A percentile compares a stretch with the other conserved stretches of the same genome.
phyloP scores from a whole-genome alignment of 2,113 vertebrate genomes.

The Cairina moschata region DNA sequence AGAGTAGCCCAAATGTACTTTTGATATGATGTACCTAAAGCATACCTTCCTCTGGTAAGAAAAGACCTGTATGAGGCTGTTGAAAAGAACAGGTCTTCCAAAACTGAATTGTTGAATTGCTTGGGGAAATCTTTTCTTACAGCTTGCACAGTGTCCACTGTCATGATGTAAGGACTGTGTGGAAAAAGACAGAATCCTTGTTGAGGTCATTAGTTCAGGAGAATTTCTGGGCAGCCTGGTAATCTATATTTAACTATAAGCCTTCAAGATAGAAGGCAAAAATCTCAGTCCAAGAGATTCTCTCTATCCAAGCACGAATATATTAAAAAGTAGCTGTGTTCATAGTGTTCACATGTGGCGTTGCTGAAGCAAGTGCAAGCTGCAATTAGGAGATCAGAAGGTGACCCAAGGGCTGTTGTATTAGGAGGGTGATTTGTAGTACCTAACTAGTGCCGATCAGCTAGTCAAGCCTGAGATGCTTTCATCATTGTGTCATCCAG shows the following conservation, averaged over 20 bases:
- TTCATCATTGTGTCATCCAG: slow-evolving; percentile 28
- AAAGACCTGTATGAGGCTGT: not conserved
- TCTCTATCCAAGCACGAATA: not conserved
- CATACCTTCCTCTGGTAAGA: not conserved
- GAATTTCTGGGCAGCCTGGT: not conserved
- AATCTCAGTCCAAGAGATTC: not conserved
- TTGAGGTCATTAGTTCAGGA: not conserved
- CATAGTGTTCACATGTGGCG: not conserved
- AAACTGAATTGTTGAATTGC: not conserved
- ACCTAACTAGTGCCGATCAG: not conserved
- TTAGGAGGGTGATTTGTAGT: not conserved
- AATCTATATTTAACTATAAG: not conserved
- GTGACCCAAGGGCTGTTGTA: not conserved
- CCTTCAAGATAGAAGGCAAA: not conserved
- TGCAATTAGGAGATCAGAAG: not conserved
- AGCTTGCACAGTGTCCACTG: not conserved
- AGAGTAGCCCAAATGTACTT: not conserved
- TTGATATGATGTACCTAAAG: not conserved
- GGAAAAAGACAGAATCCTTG: not conserved
- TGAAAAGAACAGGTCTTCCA: not conserved
- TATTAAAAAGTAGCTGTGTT: not conserved
- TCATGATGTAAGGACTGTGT: not conserved
- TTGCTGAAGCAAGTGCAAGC: not conserved
- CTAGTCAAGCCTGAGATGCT: slow-evolving; percentile 25
- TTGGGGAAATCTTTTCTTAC: not conserved